Base-by-base conservation (phyloP, 2,113 vertebrate species). In the Platysteira castanea region DNA sequence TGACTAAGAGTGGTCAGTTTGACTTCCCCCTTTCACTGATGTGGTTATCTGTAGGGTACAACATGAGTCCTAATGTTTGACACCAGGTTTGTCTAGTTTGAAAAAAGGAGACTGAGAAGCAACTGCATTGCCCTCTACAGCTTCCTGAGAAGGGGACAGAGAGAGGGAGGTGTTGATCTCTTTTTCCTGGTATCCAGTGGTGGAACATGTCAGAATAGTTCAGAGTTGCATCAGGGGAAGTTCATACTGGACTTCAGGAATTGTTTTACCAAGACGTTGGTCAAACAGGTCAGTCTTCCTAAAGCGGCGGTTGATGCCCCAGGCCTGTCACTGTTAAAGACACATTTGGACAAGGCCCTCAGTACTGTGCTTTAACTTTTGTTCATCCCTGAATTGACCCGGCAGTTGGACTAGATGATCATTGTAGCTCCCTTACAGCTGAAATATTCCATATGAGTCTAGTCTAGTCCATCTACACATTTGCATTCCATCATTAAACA, bases 151-250 rank as follows among this genome's bases (percentile, higher is more conserved):
- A 93, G 52, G 11, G 12, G 5, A 37, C 4, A 1, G 33, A 22
- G 10, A 49, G 13, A 50, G 31, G 11, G 31, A 64, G 11, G 4
- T 79, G 41, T 50, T 70, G 24, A 18, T 37, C n/a, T 91, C 63
- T 67, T 60, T 20, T 42, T 13, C 13, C 6, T 39, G 33, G 6
- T 9, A 47, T 61, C 9, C 31, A 30, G 24, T 20, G 7, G 15
- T 0, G 4, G 12, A 6, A 6, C 1, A 0, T 4, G 1, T 56
- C n/a, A 11, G 30, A 71, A 15, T 47, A 19, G 8, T 9, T 80
- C 33, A 64, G 39, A 54, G 39, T 21, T 84, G 39, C 3, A 2
- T 4, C 5, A 42, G 11, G 5, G 6, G 10, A 85, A 4, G 19
- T 71, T 80, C 21, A 35, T 6, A 11, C 18, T 76, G 42, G 16